Percentiles rank a stretch among this genome's conserved stretches.
These are phyloP conservation scores for Tethya wilhelma DNA, from an alignment of 37 sponge, comb jelly and placozoan species.

Conservation along the genomic window DNA sequence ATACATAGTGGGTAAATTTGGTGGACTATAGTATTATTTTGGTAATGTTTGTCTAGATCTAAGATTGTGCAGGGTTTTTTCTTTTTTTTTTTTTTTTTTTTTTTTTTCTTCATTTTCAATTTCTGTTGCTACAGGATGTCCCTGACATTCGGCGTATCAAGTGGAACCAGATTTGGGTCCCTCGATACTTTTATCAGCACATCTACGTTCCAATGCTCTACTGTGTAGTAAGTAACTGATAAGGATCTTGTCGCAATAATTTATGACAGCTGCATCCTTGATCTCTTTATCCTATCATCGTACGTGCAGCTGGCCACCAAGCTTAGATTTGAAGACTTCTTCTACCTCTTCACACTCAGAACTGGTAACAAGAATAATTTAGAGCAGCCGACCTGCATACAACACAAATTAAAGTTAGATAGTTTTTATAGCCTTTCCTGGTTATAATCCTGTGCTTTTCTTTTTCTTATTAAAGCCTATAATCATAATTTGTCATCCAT, in stretches of 20 bases:
- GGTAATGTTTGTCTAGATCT: not conserved
- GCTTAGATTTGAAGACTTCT: constrained; percentile 89
- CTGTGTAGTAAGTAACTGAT: constrained; percentile 74
- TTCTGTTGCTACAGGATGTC: constrained; percentile 34
- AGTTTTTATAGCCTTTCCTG: too few relatives aligned
- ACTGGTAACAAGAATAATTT: too few relatives aligned
- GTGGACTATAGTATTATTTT: too few relatives aligned
- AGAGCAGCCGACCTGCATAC: too few relatives aligned
- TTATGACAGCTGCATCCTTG: too few relatives aligned
- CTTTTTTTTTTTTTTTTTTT: not conserved
- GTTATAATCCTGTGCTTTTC: too few relatives aligned
- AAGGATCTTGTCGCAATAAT: not conserved
- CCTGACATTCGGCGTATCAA: constrained; percentile 95
- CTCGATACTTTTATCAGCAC: constrained; percentile 93
- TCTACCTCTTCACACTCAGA: constrained; percentile 41
- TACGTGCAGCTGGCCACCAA: constrained; percentile 75
- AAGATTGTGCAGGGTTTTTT: too few relatives aligned
- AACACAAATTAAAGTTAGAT: too few relatives aligned
- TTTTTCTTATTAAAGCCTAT: too few relatives aligned
- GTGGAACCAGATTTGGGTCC: constrained; percentile 82
- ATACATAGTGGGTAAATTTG: too few relatives aligned
- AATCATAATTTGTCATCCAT: too few relatives aligned
- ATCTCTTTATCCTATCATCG: constrained; percentile 3
- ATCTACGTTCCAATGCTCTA: constrained; percentile 91
- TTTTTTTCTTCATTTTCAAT: not conserved